Evolutionary conservation across 2,797 vertebrate species (phyloP), one percentile per base, ranked within the genome.

Genomic region (Tokudaia muenninki): DNA sequence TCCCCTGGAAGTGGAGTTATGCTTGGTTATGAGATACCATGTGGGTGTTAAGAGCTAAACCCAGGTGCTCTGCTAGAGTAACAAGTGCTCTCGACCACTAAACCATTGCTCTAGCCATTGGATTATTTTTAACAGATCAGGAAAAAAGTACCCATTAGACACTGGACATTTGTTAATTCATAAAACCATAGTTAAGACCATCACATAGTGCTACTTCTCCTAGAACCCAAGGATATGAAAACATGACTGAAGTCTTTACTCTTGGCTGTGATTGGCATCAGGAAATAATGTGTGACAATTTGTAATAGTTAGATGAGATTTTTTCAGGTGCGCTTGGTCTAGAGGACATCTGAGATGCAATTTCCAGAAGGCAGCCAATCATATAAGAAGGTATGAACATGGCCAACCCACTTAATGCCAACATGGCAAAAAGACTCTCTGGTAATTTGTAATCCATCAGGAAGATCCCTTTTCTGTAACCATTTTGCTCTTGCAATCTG

Each of bases 101-200:
- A 31, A 4, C 59, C 14, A 83, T 44, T 83, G 16, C 4, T 67
- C 13, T 24, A 52, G 31, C 65, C 50, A 8, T 52, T 83, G 93
- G 12, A 52, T 87, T 80, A 77, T 75, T 88, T 91, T 86, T 70
- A 90, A 91, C 34, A 67, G n/a, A 74, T 72, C 37, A 79, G 29
- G 55, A 93, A 93, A 95, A 90, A 72, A 4, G 10, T 74, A 11
- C 75, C 77, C 92, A 31, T 24, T 67, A 80, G 47, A 82, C 13
- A 63, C 26, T 41, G 59, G 78, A 41, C 91, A 94, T 94, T 75
- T 88, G 72, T 67, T 86, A 92, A 91, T 34, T 50, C 44, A 87
- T 90, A 65, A 94, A 95, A 95, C 65, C 89, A 70, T 83, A 94
- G 92, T 91, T 90, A 94, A 52, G 63, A 94, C 72, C 24, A 81